phyloP scores from a whole-genome alignment of 92 coral and sea anemone species.

The Nematostella vectensis region DNA sequence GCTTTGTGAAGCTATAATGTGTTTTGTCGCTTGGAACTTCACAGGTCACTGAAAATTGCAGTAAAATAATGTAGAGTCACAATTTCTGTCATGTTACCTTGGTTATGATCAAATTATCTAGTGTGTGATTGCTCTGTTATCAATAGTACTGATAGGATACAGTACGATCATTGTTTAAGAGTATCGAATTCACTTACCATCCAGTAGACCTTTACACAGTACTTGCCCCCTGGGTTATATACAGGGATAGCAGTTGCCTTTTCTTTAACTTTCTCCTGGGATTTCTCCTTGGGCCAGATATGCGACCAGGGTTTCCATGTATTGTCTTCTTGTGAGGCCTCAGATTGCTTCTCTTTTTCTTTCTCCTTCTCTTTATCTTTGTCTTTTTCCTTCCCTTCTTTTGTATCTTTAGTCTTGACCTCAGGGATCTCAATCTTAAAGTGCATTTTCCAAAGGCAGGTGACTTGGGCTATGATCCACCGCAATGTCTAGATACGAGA shows the following conservation, averaged over 20 bases:
- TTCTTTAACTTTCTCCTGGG: conserved; percentile 40
- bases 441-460: conserved; percentile 78
- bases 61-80: too few species aligned
- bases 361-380: conserved; percentile 58
- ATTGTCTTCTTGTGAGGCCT: conserved; percentile 58
- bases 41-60: too few species aligned
- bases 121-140: too few species aligned
- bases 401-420: conserved; percentile 34
- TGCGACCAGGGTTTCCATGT: conserved; percentile 98
- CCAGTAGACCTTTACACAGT: conserved; percentile 82
- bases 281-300: conserved; percentile 97
- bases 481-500: conserved; percentile 54
- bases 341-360: conserved; percentile 63
- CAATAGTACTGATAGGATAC: too few species aligned
- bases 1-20: too few species aligned
- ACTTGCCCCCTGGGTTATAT: conserved; percentile 88
- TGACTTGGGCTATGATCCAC: conserved; percentile 86
- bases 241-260: conserved; percentile 68
- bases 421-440: conserved; percentile 59
- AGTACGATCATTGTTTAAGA: too few species aligned
- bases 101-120: too few species aligned
- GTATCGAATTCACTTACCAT: too few species aligned
- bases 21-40: too few species aligned
- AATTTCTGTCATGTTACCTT: too few species aligned
- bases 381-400: conserved; percentile 59